Base-by-base conservation (phyloP, 2,888 invertebrate genomes). In the Pecten maximus region DNA sequence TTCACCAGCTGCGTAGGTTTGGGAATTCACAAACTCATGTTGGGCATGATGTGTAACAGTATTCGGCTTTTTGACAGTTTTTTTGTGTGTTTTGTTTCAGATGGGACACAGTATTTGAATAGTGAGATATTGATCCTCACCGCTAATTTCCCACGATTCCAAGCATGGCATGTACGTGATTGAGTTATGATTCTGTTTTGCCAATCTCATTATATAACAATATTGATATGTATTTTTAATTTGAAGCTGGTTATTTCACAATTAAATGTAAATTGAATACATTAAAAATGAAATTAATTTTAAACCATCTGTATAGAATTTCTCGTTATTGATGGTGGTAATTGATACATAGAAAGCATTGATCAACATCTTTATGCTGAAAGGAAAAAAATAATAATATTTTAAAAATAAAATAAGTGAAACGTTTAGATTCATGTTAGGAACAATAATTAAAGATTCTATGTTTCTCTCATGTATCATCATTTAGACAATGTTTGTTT, bases 131-230 rank as follows among this genome's bases (percentile, higher is more conserved):
- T 93, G 60, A 90, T 94, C 16, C 89, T 94, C 19, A 93, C 93
- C 40, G 93, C 92, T 54, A 92, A 93, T 87, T 92, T 94, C 40
- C 94, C 94, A 12, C 88, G 94, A 91, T 92, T 91, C 88, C 89
- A 92, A n/a, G 74, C 88, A 23, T 94, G 94, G 94, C 91, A 92
- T 40, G 94, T 94, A 92, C 92, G 93, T 44, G 50, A 87, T 35
- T 40, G 89, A 89, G 35, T 89, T 89, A 39, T 28, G 23, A 40
- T 35, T 1, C 2, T 60, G 23, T 89, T 35, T 48, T 74, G 40
- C 12, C 54, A 50, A 35, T 40, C n/a, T 74, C 60, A 40, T 40
- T 40, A 40, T 19, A 8, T 60, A 0, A 74, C 40, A 28, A 74
- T 35, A 28, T 23, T 74, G 3, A 28, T 28, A 28, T 28, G 74